Conservation (phyloP, 2,797 vertebrate genomes). For the Leontopithecus rosalia region DNA sequence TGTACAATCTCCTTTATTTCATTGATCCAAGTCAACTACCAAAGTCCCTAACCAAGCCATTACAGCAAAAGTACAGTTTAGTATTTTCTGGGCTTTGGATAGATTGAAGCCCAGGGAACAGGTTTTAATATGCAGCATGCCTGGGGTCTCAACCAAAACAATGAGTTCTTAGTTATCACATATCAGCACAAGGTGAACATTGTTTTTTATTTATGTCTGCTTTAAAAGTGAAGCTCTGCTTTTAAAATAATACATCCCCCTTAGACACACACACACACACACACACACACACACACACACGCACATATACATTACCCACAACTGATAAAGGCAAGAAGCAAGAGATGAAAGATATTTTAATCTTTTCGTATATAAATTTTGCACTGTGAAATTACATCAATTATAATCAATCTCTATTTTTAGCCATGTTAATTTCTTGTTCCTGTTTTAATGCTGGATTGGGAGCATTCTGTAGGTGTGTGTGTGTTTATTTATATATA, state of each 20-base stretch:
- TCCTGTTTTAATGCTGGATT: not conserved
- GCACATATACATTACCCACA: not conserved
- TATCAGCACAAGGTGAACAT: not conserved
- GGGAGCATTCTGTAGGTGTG: not conserved
- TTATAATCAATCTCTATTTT: not conserved
- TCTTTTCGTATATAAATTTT: not conserved
- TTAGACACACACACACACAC: not conserved
- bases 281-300: not conserved
- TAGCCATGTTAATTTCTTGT: not conserved
- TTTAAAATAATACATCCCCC: slow-evolving; percentile 33
- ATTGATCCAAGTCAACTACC: not conserved
- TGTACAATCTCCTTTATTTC: not conserved
- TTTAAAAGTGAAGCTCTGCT: not conserved
- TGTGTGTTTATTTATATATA: no score
- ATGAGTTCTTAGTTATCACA: not conserved
- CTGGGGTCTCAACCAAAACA: not conserved
- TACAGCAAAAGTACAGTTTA: not conserved
- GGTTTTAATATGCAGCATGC: not conserved
- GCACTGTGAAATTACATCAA: not conserved
- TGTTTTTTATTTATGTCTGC: not conserved
- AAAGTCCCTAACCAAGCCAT: not conserved
- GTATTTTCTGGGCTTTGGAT: not conserved
- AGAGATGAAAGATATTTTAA: slow-evolving; percentile 38
- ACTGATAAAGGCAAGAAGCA: slow-evolving; percentile 45
- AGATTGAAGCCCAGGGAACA: not conserved